phyloP scores from a whole-genome alignment of 2,113 vertebrate species.

The Balaeniceps rex region DNA sequence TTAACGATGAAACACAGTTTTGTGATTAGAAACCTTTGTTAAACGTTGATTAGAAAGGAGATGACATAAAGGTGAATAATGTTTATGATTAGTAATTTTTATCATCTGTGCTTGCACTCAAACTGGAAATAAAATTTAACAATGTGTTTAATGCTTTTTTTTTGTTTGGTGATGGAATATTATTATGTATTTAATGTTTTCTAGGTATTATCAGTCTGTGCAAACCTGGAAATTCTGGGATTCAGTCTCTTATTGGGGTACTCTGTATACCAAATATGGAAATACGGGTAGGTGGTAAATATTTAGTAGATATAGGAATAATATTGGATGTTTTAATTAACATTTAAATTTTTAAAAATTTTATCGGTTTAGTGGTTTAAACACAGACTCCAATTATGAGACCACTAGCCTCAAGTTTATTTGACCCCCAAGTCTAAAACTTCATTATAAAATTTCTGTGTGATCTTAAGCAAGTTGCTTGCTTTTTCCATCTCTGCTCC shows the following conservation, averaged over 20 bases:
- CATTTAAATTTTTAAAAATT: not conserved
- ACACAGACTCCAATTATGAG: not conserved
- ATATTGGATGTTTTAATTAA: not conserved
- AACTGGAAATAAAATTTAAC: not conserved
- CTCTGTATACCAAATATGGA: constrained; percentile 99
- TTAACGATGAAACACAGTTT: not conserved
- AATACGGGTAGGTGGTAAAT: constrained; percentile 86
- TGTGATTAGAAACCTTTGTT: not conserved
- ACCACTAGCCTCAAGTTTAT: not conserved
- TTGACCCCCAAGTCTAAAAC: not conserved
- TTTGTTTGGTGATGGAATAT: not conserved
- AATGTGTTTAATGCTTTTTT: not conserved
- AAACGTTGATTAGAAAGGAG: not conserved
- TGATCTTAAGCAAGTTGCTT: no score
- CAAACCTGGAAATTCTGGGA: constrained; percentile 94
- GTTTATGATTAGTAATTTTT: not conserved
- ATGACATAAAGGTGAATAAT: not conserved
- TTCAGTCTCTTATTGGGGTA: constrained; percentile 96
- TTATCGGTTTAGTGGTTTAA: not conserved
- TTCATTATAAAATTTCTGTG: not conserved
- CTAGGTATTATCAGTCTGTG: constrained; percentile 97
- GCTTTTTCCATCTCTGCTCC: no score
- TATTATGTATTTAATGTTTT: constrained; percentile 3
- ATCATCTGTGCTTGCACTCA: not conserved
- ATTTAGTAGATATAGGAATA: not conserved